These are phyloP conservation scores for Rafetus swinhoei DNA, from an alignment of 2,113 vertebrate genomes.

Conservation along the genomic window DNA sequence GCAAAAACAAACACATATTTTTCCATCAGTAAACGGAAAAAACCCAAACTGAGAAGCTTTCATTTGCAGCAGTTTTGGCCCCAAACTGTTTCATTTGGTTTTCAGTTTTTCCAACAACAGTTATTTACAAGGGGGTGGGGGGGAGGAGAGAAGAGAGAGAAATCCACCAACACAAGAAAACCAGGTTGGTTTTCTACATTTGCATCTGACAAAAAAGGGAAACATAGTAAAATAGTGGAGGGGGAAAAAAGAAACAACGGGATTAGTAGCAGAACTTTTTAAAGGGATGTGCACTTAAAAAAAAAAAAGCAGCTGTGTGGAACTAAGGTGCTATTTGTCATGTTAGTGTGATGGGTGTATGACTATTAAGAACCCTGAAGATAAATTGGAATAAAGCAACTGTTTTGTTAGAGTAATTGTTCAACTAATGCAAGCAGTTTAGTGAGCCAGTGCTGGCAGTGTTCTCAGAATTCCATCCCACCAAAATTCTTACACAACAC, in stretches of 20 bases:
- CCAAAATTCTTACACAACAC: background rate
- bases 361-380: background rate
- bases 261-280: background rate
- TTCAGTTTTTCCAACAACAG: background rate
- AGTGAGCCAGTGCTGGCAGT: background rate
- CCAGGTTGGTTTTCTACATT: slow-evolving; percentile 29
- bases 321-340: background rate
- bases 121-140: background rate
- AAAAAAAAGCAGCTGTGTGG: background rate
- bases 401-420: background rate
- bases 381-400: background rate
- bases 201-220: slow-evolving; percentile 6
- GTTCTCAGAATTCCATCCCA: background rate
- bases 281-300: background rate
- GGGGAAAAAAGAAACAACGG: background rate
- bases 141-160: background rate
- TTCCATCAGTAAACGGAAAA: background rate
- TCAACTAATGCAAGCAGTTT: background rate
- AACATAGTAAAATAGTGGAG: background rate
- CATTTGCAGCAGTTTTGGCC: background rate
- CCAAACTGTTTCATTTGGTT: background rate
- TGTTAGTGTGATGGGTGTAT: background rate
- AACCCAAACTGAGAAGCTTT: background rate
- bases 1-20: no score
- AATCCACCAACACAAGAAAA: background rate